Evolutionary conservation across 1,140 invertebrate genomes (phyloP), one percentile per base, ranked within the genome.

Genomic region (Leucophenga varia): DNA sequence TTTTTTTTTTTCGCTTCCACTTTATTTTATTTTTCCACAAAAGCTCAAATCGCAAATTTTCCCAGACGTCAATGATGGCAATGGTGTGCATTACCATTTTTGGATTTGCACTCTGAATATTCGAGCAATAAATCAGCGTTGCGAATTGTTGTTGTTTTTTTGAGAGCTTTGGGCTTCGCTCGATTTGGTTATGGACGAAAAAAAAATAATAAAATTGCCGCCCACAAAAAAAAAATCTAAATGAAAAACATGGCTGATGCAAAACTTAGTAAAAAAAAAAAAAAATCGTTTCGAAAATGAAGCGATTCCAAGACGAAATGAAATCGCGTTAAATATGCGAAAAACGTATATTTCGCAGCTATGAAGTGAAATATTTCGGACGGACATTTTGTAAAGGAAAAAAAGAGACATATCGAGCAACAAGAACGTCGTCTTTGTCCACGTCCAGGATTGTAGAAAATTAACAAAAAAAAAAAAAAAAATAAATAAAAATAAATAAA

Each of bases 81-180:
- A n/a, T n/a, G n/a, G n/a, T n/a, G n/a, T n/a, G n/a, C n/a, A n/a
- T n/a, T n/a, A 34, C 31, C 31, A 18, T 42, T 21, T 42, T 48
- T 10, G 34, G 21, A 37, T 37, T 10, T 34, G 10, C 57, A 63
- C 59, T 52, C 55, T 63, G 53, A 63, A 55, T 63, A 58, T 50
- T 43, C 52, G 52, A 48, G 34, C 45, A 52, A 61, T 61, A 52
- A 61, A 61, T 61, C 59, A 61, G 52, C 19, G 32, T 34, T 34
- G 32, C 4, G n/a, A 34, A 4, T 34, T 34, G 13, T 14, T n/a
- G 32, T 28, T 28, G 25, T 12, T 34, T 34, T 34, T 6, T 34
- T 34, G 7, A n/a, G 5, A 6, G 4, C 16, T 34, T 34, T 14
- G 32, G 13, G 8, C 5, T 34, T 14, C 32, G 32, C 5, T 5